phyloP scores from a whole-genome alignment of 1,140 invertebrate species.

The Micrasema minimum region DNA sequence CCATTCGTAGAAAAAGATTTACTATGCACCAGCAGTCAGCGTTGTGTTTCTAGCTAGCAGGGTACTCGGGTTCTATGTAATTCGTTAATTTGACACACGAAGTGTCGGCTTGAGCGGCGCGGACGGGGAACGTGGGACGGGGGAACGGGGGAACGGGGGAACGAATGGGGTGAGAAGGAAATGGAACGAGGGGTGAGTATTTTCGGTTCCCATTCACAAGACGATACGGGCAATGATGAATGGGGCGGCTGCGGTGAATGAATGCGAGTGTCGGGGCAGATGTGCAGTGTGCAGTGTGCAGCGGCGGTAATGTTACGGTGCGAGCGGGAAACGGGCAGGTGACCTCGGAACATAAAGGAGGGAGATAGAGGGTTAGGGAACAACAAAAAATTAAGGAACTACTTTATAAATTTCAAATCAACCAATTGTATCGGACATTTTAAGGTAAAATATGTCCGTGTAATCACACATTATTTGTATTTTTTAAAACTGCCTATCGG shows the following conservation, averaged over 20 bases:
- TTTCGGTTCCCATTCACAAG: conserved; percentile 27
- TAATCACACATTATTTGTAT: too few relatives aligned
- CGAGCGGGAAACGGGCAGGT: conserved; percentile 27
- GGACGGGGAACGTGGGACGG: neutral
- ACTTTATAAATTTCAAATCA: too few relatives aligned
- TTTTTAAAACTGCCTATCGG: too few relatives aligned
- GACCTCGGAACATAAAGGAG: neutral
- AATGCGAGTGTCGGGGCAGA: conserved; percentile 16
- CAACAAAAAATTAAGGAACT: too few relatives aligned
- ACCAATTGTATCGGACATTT: too few relatives aligned
- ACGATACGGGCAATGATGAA: neutral
- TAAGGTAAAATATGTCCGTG: too few relatives aligned
- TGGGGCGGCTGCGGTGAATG: conserved; percentile 16
- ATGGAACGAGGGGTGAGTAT: conserved; percentile 28
- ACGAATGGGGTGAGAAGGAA: conserved; percentile 8
- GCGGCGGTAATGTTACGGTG: neutral
- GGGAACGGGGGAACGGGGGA: neutral
- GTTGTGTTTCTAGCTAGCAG: neutral
- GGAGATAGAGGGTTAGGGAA: neutral
- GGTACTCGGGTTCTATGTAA: neutral
- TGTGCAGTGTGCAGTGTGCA: too few relatives aligned
- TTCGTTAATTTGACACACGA: conserved; percentile 27
- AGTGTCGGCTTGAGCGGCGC: neutral
- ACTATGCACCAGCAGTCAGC: neutral
- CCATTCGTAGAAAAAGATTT: too few relatives aligned